phyloP scores from a whole-genome alignment of 2,888 invertebrate species.

The Chrysolina americana region DNA sequence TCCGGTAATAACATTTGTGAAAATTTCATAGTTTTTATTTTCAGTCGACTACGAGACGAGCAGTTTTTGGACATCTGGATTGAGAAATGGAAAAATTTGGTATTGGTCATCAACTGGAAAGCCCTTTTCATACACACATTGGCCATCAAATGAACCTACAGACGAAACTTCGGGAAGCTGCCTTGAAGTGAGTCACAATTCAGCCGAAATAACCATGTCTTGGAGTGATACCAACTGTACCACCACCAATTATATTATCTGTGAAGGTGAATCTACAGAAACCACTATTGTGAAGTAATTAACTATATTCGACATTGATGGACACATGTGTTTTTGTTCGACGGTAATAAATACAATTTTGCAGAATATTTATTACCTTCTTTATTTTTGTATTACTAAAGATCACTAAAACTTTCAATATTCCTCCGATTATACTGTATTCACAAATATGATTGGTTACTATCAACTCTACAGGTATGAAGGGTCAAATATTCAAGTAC shows the following conservation, averaged over 20 bases:
- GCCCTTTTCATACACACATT: background rate
- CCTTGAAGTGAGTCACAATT: background rate
- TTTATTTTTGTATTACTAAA: too few species aligned
- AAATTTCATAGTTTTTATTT: background rate
- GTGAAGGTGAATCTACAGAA: background rate
- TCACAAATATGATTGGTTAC: too few species aligned
- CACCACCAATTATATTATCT: background rate
- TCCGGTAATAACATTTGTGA: too few species aligned
- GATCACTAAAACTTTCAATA: too few species aligned
- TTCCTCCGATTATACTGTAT: too few species aligned
- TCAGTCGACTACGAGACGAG: conserved; percentile 1
- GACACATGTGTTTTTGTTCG: too few species aligned
- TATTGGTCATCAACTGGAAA: background rate
- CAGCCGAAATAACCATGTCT: background rate
- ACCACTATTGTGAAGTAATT: too few species aligned
- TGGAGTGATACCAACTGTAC: background rate
- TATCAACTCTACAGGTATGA: too few species aligned
- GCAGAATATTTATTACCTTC: too few species aligned
- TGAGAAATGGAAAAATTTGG: background rate
- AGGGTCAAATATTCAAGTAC: too few species aligned
- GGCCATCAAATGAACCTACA: background rate
- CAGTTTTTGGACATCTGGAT: conserved; percentile 2
- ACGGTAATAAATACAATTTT: too few species aligned
- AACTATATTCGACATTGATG: too few species aligned
- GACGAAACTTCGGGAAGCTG: background rate